A percentile compares a stretch with the other conserved stretches of the same genome.
These are phyloP conservation scores for Ochotona princeps DNA, from an alignment of 2,113 vertebrate species.

Conservation along the genomic window DNA sequence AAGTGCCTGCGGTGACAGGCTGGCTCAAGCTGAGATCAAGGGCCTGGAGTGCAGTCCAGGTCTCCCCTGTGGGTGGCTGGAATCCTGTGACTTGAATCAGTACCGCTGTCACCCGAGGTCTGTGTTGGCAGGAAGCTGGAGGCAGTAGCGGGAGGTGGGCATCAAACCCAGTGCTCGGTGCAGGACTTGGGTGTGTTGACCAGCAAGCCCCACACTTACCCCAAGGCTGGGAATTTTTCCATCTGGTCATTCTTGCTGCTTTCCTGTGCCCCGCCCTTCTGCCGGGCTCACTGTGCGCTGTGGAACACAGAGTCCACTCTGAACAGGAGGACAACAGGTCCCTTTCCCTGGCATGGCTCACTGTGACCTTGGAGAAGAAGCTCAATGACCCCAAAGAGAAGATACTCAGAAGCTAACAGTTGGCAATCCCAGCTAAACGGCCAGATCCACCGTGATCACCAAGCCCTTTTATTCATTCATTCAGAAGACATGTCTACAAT, in stretches of 20 bases:
- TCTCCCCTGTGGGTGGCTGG: no score
- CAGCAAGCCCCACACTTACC: no score
- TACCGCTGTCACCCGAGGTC: no score
- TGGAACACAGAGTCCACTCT: background rate
- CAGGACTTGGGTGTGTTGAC: no score
- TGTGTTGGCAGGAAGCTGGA: no score
- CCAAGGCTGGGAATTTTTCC: no score
- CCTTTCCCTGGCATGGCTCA: background rate
- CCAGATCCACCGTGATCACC: background rate
- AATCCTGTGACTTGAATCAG: no score
- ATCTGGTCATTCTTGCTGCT: background rate
- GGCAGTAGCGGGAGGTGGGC: no score
- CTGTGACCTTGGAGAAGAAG: background rate
- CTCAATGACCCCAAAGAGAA: background rate
- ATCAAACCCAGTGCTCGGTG: no score
- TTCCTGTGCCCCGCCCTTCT: background rate
- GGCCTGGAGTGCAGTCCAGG: no score
- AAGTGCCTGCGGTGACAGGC: no score
- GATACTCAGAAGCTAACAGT: background rate
- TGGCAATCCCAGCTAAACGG: background rate
- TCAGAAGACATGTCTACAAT: background rate
- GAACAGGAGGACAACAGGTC: background rate
- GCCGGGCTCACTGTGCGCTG: background rate
- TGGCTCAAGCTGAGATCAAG: no score
- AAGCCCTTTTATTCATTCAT: background rate